Conservation (phyloP, 2,797 vertebrate genomes). For the Todus mexicanus region DNA sequence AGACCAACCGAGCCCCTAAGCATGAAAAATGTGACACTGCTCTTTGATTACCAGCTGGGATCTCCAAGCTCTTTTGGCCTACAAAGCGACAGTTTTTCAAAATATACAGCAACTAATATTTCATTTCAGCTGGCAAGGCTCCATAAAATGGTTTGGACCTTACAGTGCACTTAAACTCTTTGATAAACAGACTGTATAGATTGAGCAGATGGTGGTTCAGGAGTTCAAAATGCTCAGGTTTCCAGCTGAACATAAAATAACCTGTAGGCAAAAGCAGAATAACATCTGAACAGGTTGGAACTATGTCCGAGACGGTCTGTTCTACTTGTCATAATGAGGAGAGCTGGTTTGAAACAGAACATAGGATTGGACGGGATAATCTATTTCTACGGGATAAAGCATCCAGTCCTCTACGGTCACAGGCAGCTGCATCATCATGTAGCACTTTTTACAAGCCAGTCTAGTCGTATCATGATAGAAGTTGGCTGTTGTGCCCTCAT, state of each 20-base stretch:
- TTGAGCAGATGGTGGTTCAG: constrained; percentile 57
- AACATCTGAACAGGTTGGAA: constrained; percentile 59
- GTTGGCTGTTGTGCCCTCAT: not conserved
- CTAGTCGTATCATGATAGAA: not conserved
- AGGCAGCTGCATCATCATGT: not conserved
- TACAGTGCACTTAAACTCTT: constrained; percentile 20
- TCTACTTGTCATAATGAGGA: constrained; percentile 19
- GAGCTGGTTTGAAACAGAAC: not conserved
- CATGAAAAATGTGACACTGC: constrained; percentile 38
- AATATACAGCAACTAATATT: constrained; percentile 57
- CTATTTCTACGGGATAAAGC: not conserved
- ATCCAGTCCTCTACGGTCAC: not conserved
- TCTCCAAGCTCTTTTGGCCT: constrained; percentile 27
- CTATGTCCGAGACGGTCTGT: not conserved
- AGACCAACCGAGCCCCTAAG: constrained; percentile 12
- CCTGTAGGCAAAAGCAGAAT: constrained; percentile 50
- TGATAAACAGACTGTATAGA: constrained; percentile 55
- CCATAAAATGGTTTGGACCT: constrained; percentile 54
- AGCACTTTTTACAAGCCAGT: not conserved
- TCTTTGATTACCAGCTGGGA: constrained; percentile 38
- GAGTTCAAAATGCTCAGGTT: constrained; percentile 57
- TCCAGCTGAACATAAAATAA: constrained; percentile 43
- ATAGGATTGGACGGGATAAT: not conserved
- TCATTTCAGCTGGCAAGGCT: constrained; percentile 51
- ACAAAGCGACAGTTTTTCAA: constrained; percentile 45